Conservation (phyloP, 2,888 invertebrate species). For the Lasioglossum vierecki region DNA sequence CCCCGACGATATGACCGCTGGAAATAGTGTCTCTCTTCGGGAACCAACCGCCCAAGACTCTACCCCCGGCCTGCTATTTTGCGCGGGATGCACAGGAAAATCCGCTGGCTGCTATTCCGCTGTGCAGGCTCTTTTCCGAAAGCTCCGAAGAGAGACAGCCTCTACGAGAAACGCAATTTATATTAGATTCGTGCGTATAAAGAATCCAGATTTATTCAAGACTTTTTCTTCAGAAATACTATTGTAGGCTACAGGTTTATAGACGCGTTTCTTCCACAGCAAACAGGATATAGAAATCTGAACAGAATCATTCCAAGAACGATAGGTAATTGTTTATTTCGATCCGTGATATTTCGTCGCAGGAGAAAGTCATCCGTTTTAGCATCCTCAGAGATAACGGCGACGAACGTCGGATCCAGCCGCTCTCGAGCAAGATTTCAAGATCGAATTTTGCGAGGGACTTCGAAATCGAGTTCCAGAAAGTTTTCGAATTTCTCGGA, state of each 20-base stretch:
- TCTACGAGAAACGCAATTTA: not conserved
- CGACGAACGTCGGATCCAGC: not conserved
- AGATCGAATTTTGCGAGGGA: not conserved
- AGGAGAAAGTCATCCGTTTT: not conserved
- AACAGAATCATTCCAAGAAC: not conserved
- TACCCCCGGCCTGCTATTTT: constrained; percentile 21
- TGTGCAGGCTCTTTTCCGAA: not conserved
- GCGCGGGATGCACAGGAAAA: not conserved
- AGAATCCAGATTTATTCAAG: not conserved
- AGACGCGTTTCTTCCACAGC: too few relatives aligned
- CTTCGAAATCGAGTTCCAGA: not conserved
- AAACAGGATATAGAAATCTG: not conserved
- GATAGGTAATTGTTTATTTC: not conserved
- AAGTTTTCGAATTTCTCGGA: constrained; percentile 15
- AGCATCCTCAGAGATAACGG: not conserved
- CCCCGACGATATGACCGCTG: constrained; percentile 34
- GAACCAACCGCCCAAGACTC: not conserved
- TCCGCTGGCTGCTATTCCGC: not conserved
- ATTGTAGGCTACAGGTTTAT: not conserved
- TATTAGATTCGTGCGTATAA: fast-evolving
- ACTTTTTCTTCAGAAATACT: not conserved
- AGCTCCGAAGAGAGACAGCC: not conserved
- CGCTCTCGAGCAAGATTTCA: not conserved
- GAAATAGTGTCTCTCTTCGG: constrained; percentile 44
- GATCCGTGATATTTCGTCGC: not conserved